Evolutionary conservation across 1,140 invertebrate species (phyloP), one percentile per base, ranked within the genome.

Genomic region (Meloidogyne floridensis): DNA sequence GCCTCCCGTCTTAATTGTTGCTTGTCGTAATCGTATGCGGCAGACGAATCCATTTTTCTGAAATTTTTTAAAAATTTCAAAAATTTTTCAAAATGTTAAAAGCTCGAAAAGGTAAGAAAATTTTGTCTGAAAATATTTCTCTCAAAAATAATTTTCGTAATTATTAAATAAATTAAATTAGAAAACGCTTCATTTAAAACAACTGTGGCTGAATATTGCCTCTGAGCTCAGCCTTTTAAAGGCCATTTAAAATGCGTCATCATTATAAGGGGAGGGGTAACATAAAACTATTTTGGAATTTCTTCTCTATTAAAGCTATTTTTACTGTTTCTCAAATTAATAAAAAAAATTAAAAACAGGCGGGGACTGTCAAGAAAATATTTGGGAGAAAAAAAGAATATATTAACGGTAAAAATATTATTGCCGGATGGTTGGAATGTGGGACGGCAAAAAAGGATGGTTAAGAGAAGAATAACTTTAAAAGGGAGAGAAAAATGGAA

Each of bases 1-100:
- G 84, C 84, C 54, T 85, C 84, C 15, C 75, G 53, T 13, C 75
- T 65, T n/a, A 65, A 65, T n/a, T 65, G 59, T n/a, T 65, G 59
- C 7, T 65, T 65, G n/a, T 65, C 59, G 59, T 65, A 65, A n/a
- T 65, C 59, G 59, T 65, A 65, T 65, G 59, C 13, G 56, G 13
- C 59, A 65, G 59, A n/a, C n/a, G 59, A 65, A 65, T 65, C 59
- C 59, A 65, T 65, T n/a, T 65, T 65, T 15, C 59, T 65, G 7
- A 65, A 15, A 15, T 59, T 59, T 59, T 59, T 15, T 65, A n/a
- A 65, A 65, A 65, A n/a, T n/a, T 65, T 5, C 7, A 54, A 32
- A 32, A 32, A 32, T 32, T 32, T 32, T 32, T 32, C 32, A 32
- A 32, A 32, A 32, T 32, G 32, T 32, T 32, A 32, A 32, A 32